These are phyloP conservation scores for Cephalopachus bancanus DNA, from an alignment of 2,797 vertebrate genomes.

Conservation along the genomic window DNA sequence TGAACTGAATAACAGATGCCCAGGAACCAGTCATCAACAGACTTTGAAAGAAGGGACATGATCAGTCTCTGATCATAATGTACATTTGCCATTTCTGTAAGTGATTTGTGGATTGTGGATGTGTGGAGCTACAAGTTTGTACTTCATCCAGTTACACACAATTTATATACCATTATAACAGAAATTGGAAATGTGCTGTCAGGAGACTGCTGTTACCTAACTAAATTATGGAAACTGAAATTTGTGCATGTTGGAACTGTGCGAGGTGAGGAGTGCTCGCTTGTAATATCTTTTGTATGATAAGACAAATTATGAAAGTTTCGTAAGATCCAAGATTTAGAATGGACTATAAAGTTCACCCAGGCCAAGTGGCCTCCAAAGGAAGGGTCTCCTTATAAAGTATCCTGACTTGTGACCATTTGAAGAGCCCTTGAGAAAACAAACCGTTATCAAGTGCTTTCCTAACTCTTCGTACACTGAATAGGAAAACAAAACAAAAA, in stretches of 20 bases:
- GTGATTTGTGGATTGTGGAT: background rate
- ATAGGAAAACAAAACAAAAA: too few species aligned
- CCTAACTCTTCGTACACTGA: background rate
- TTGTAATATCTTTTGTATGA: background rate
- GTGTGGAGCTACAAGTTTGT: background rate
- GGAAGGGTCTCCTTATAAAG: background rate
- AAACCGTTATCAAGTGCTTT: background rate
- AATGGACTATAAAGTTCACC: background rate
- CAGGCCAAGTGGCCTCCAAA: background rate
- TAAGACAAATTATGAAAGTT: background rate
- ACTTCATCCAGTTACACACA: background rate
- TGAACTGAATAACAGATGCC: too few species aligned
- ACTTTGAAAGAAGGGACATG: background rate
- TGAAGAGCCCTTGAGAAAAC: background rate
- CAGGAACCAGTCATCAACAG: background rate
- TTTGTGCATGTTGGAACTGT: accelerated
- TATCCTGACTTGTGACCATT: background rate
- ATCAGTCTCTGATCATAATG: background rate
- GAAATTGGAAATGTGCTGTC: background rate
- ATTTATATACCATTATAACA: background rate
- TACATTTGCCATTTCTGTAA: background rate
- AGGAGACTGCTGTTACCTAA: background rate
- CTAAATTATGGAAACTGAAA: background rate
- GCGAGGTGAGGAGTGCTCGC: background rate
- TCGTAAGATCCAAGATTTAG: background rate